These are phyloP conservation scores for Phalangium opilio DNA, from an alignment of 2,888 invertebrate species.

Conservation along the genomic window DNA sequence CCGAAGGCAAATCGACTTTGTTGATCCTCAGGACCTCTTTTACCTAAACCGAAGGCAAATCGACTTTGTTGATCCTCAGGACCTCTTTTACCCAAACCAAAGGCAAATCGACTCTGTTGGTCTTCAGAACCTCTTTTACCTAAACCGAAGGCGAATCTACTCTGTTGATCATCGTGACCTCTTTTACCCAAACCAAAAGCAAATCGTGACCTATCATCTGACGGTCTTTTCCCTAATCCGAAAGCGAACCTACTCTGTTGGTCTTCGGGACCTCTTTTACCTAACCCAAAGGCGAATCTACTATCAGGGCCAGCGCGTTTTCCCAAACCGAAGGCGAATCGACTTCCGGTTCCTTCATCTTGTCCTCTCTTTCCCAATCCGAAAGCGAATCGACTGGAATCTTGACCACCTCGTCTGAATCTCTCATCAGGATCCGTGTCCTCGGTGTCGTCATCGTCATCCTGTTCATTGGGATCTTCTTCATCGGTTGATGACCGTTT, in stretches of 20 bases:
- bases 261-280: neutral
- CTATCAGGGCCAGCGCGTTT: neutral
- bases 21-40: neutral
- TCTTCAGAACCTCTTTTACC: neutral
- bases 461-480: too few relatives aligned
- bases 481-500: neutral
- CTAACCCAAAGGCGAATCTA: slow-evolving; percentile 13
- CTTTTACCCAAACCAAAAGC: neutral
- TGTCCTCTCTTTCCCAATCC: slow-evolving; percentile 11
- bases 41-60: neutral
- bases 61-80: slow-evolving; percentile 1
- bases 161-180: slow-evolving; percentile 2
- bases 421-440: too few relatives aligned
- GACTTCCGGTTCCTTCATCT: neutral
- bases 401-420: neutral
- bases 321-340: neutral
- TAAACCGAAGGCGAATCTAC: slow-evolving; percentile 12
- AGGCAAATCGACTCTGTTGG: neutral
- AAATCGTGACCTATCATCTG: neutral
- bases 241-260: neutral
- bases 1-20: slow-evolving; percentile 11
- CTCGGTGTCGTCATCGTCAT: too few relatives aligned
- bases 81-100: slow-evolving; percentile 12
- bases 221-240: slow-evolving; percentile 10
- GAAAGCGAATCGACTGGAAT: slow-evolving; percentile 10